A percentile compares a stretch with the other conserved stretches of the same genome.
Conservation (phyloP, 1,140 invertebrate species). For the Trichonephila clavata region DNA sequence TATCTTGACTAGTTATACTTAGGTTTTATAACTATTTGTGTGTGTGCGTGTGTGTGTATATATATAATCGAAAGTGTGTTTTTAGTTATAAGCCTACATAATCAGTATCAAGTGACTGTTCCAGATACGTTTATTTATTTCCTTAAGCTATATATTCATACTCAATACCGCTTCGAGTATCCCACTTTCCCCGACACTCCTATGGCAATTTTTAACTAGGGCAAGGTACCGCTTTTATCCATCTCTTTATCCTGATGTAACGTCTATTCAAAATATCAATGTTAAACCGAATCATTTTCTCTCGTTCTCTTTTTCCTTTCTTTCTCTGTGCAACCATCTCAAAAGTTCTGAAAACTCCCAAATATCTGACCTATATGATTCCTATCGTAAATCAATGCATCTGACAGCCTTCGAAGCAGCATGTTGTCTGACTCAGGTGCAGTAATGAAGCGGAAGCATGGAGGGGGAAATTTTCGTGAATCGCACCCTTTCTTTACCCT, state of each 20-base stretch:
- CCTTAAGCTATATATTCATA: too few species aligned
- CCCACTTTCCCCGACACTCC: not conserved
- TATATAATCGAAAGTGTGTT: too few species aligned
- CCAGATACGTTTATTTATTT: too few species aligned
- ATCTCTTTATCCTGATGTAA: slow-evolving; percentile 12
- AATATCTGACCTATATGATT: slow-evolving; percentile 60
- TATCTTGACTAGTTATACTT: too few species aligned
- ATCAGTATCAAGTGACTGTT: too few species aligned
- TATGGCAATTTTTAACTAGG: not conserved
- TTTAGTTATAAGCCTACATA: too few species aligned
- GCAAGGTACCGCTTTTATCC: not conserved
- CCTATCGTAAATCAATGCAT: slow-evolving; percentile 66
- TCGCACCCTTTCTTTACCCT: slow-evolving; percentile 55
- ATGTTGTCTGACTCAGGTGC: slow-evolving; percentile 71
- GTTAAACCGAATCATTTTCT: slow-evolving; percentile 30
- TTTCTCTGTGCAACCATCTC: not conserved
- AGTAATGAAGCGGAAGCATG: slow-evolving; percentile 55
- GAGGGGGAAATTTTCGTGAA: slow-evolving; percentile 22
- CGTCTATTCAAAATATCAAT: not conserved
- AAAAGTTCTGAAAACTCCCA: slow-evolving; percentile 43
- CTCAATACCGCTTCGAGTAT: not conserved
- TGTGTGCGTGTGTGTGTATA: too few species aligned
- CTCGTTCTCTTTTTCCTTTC: slow-evolving; percentile 22
- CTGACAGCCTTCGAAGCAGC: slow-evolving; percentile 53
- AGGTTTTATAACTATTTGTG: too few species aligned